Evolutionary conservation across 2,888 invertebrate genomes (phyloP), one percentile per base, ranked within the genome.

Genomic region (Agonum fuliginosum): DNA sequence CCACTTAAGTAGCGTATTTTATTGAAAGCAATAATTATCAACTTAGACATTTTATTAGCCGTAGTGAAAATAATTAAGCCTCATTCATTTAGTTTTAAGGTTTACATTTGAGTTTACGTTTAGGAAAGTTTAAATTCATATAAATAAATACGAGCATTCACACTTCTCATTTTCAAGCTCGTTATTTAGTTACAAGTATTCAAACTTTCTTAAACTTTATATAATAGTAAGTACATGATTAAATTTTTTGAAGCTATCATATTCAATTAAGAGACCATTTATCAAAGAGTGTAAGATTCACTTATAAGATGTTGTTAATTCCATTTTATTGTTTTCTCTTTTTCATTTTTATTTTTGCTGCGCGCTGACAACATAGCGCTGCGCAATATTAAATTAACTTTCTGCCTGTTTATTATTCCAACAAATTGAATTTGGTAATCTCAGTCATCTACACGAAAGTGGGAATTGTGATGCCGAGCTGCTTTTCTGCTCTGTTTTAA

Each of bases 201-300:
- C n/a, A n/a, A n/a, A n/a, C n/a, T n/a, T n/a, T n/a, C n/a, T n/a
- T n/a, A n/a, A n/a, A n/a, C n/a, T n/a, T n/a, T n/a, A n/a, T n/a
- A n/a, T n/a, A n/a, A n/a, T n/a, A n/a, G n/a, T n/a, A n/a, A n/a
- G n/a, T n/a, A n/a, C n/a, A n/a, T n/a, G n/a, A n/a, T n/a, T n/a
- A n/a, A n/a, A n/a, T n/a, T 62, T 62, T 62, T 62, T 62, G 30
- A 30, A 34, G 30, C 62, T 62, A 62, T 62, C 62, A 34, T 34
- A 62, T 62, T 62, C 62, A 62, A 62, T 62, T 62, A 62, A 62
- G 62, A n/a, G 62, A 62, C 62, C 62, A 62, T 62, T 62, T 62
- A 62, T 62, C 62, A 62, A 62, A 62, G 62, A 62, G 62, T 62
- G 62, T 62, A 37, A 62, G 62, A 62, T 62, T 62, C 62, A 62